Conservation (phyloP, 37 sponge, comb jelly and placozoan species). For the Beroe forskalii region DNA sequence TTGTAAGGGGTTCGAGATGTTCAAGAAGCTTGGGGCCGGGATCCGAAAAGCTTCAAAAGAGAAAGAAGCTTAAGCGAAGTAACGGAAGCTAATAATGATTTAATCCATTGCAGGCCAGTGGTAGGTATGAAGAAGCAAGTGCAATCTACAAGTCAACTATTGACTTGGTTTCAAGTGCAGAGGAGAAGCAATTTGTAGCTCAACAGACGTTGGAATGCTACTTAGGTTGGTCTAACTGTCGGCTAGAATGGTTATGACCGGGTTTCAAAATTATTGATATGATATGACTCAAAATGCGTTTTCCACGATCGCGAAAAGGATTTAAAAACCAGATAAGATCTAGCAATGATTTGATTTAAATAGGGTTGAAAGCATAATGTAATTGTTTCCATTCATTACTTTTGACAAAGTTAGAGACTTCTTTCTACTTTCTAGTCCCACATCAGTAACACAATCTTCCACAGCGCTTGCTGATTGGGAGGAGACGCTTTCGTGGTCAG, state of each 20-base stretch:
- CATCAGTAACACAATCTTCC: not conserved
- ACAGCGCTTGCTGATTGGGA: constrained; percentile 27
- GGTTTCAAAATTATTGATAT: too few relatives aligned
- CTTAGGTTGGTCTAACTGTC: constrained; percentile 6
- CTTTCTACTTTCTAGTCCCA: too few relatives aligned
- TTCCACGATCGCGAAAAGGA: too few relatives aligned
- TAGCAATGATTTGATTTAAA: too few relatives aligned
- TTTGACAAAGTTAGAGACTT: too few relatives aligned
- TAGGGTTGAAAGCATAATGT: too few relatives aligned
- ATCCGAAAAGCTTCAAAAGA: not conserved
- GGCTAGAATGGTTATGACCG: too few relatives aligned
- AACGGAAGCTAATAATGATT: too few relatives aligned
- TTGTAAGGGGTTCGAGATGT: too few relatives aligned
- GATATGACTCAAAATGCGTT: too few relatives aligned
- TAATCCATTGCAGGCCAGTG: constrained; percentile 27
- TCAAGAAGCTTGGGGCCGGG: not conserved
- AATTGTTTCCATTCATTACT: too few relatives aligned
- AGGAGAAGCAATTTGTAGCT: constrained; percentile 45
- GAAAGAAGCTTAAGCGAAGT: not conserved
- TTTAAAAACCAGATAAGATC: too few relatives aligned
- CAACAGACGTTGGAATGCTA: constrained; percentile 14
- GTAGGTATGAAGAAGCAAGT: constrained; percentile 25
- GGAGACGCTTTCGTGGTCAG: constrained; percentile 16
- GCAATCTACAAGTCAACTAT: constrained; percentile 2
- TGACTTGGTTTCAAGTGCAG: not conserved